These are phyloP conservation scores for Notiomystis cincta DNA, from an alignment of 2,113 vertebrate species.

Conservation along the genomic window DNA sequence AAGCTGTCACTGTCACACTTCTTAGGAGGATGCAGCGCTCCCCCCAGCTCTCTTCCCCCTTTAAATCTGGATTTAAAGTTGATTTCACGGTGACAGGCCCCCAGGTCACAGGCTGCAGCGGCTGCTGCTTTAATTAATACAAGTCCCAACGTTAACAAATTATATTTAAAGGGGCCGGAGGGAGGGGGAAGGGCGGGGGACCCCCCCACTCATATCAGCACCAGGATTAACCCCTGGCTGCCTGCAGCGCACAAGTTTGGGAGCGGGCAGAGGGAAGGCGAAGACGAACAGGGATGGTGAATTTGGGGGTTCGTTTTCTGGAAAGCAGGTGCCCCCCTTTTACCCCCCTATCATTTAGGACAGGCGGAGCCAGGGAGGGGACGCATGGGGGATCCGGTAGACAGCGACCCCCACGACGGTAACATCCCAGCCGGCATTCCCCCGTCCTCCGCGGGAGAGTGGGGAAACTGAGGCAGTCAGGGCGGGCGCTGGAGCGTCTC, in stretches of 20 bases:
- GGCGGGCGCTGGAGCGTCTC: not conserved
- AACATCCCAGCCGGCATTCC: not conserved
- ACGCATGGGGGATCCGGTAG: not conserved
- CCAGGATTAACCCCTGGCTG: slow-evolving; percentile 46
- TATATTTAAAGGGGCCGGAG: slow-evolving; percentile 49
- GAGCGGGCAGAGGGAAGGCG: not conserved
- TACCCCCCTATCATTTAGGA: not conserved
- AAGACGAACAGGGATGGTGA: not conserved
- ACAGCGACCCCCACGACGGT: not conserved
- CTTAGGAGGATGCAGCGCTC: not conserved
- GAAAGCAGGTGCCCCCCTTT: not conserved
- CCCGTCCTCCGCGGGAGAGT: not conserved
- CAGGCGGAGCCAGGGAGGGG: not conserved
- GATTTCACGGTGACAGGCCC: slow-evolving; percentile 70
- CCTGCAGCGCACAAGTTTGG: not conserved
- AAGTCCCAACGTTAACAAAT: slow-evolving; percentile 64
- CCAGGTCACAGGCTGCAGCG: slow-evolving; percentile 66
- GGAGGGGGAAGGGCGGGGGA: slow-evolving; percentile 33
- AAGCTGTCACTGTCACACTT: slow-evolving; percentile 39
- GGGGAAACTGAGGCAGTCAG: slow-evolving; percentile 38
- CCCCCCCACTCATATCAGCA: not conserved
- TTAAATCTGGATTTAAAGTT: slow-evolving; percentile 67
- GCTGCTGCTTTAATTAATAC: slow-evolving; percentile 70
- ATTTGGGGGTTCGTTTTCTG: not conserved
- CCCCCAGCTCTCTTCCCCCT: slow-evolving; percentile 27